Evolutionary conservation across 2,888 invertebrate species (phyloP).

Genomic region (Argyresthia goedartella): DNA sequence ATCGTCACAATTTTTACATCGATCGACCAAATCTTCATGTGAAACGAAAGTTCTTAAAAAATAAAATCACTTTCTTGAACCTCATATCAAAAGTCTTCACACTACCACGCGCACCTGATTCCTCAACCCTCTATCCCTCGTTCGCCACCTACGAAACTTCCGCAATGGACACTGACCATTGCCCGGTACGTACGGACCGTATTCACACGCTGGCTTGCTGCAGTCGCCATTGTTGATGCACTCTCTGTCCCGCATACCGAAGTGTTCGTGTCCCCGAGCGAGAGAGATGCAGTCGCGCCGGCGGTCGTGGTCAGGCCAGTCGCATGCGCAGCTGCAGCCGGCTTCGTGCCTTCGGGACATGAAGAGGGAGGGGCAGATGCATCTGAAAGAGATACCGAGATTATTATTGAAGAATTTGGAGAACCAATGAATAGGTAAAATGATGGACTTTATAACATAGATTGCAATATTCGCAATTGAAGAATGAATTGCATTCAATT

Average conservation of each 20-base stretch:
- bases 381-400: constrained; percentile 62
- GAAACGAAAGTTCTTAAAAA: too few relatives aligned
- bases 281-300: constrained; percentile 79
- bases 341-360: constrained; percentile 63
- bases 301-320: constrained; percentile 77
- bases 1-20: too few relatives aligned
- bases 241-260: constrained; percentile 81
- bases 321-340: constrained; percentile 76
- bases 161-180: constrained; percentile 62
- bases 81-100: too few relatives aligned
- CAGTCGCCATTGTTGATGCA: constrained; percentile 79
- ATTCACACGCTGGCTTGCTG: constrained; percentile 76
- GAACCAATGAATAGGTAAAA: not conserved
- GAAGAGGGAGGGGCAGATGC: constrained; percentile 82
- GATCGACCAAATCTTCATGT: too few relatives aligned
- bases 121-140: too few relatives aligned
- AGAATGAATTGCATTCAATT: too few relatives aligned
- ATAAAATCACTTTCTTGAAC: too few relatives aligned
- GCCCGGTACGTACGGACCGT: constrained; percentile 75
- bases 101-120: too few relatives aligned
- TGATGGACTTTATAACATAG: too few relatives aligned
- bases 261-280: constrained; percentile 82
- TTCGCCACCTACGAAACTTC: constrained; percentile 28
- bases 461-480: too few relatives aligned
- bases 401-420: constrained; percentile 4